These are phyloP conservation scores for Micrasema longulum DNA, from an alignment of 1,140 invertebrate species.

Conservation along the genomic window DNA sequence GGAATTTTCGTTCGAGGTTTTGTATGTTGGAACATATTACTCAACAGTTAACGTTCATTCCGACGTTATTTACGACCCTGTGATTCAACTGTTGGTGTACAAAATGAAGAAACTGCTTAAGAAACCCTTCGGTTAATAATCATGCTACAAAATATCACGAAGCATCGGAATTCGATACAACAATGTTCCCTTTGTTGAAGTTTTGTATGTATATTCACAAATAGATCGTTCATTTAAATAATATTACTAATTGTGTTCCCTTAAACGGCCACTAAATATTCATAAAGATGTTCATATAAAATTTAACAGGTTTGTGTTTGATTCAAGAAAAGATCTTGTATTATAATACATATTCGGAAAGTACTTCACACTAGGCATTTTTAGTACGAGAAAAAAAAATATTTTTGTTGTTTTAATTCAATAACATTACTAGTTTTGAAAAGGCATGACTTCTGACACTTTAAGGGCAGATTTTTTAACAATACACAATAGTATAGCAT, in stretches of 20 bases:
- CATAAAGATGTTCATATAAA: slow-evolving; percentile 3
- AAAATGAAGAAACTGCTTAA: neutral
- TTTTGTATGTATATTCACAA: neutral
- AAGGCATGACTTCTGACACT: too few relatives aligned
- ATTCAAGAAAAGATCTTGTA: neutral
- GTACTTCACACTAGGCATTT: too few relatives aligned
- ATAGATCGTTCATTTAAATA: neutral
- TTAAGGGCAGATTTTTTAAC: too few relatives aligned
- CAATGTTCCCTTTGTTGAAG: neutral
- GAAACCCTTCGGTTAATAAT: neutral
- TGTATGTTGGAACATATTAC: neutral
- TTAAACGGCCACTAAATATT: neutral
- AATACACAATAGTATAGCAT: too few relatives aligned
- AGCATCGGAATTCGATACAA: neutral
- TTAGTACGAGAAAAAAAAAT: too few relatives aligned
- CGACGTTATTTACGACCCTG: neutral
- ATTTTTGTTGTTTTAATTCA: too few relatives aligned
- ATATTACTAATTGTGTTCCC: neutral
- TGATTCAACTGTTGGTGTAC: neutral
- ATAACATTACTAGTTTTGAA: too few relatives aligned
- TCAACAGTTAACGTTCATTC: slow-evolving; percentile 8
- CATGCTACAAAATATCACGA: neutral
- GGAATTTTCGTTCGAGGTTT: neutral
- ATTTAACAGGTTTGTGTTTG: neutral
- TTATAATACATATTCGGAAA: too few relatives aligned